Evolutionary conservation across 2,113 vertebrate species (phyloP), one percentile per base, ranked within the genome.

Genomic region (Phalacrocorax pelagicus): DNA sequence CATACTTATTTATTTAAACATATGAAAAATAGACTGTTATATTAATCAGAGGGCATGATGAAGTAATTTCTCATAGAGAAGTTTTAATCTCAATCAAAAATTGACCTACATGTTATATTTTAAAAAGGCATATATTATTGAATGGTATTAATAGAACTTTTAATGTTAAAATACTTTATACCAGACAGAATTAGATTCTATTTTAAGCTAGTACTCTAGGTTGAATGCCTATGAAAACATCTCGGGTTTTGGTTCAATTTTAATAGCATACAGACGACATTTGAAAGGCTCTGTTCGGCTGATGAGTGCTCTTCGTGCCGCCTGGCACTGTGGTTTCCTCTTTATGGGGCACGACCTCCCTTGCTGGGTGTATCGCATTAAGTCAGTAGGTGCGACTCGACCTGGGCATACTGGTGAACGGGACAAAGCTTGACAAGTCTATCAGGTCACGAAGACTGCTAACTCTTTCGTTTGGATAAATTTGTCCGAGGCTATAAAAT

Each of bases 111-210:
- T 84, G 59, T 67, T 93, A 80, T 61, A 84, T 69, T 92, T 96
- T 75, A 23, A 83, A 96, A 95, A 95, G 86, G 14, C 86, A 91
- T 96, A 89, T 95, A 92, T 94, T 96, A 95, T 91, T 97, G 94
- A 85, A 91, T 91, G 61, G 32, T 91, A 92, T 96, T 97, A 91
- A 95, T 91, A 95, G 94, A 70, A 95, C 89, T 83, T 92, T 69
- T 90, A 95, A 91, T 86, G 78, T 70, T 95, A 92, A 95, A 87
- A 92, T 95, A 94, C 47, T 94, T 88, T 61, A 95, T 72, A 65
- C 62, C 54, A 66, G 78, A 58, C 84, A 73, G 88, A 87, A 94
- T 95, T 89, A 94, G 71, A 77, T 95, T 92, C 89, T 92, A 91
- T 94, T 96, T 96, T 95, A 95, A 92, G 84, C 59, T 59, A 2